Evolutionary conservation across 2,797 vertebrate species (phyloP), one percentile per base, ranked within the genome.

Genomic region (Sternarchorhynchus goeldii): DNA sequence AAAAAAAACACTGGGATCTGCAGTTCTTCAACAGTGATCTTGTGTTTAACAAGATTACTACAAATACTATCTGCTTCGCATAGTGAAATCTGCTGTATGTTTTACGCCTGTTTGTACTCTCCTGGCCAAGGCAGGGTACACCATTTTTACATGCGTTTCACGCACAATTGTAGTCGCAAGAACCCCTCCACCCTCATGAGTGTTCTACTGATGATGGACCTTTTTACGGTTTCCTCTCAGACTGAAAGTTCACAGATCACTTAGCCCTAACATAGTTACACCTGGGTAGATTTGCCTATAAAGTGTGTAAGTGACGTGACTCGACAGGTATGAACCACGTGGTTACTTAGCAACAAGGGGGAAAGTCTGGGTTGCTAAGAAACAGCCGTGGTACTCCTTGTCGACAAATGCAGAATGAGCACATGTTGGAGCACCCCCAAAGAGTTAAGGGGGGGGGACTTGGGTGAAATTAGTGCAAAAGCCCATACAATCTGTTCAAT

Each of bases 341-440:
- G 81, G 87, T 89, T 88, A 87, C 88, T 87, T 87, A 86, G 88
- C 86, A 88, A 90, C 88, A 86, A 81, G 82, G 68, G 67, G 64
- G 76, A 82, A 78, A 78, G 71, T 80, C 78, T 18, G 68, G 75
- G 88, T 90, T 90, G 88, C 88, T 89, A 88, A 85, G 87, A 82
- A 81, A 90, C 88, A 82, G 83, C 77, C 68, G 75, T 7, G 73
- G 80, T 83, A 81, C 85, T 77, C 73, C 59, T 80, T 77, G 74
- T 77, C 45, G 67, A 80, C 68, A 72, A 72, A 70, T 66, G 62
- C 80, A 70, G 80, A 56, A 71, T 82, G 79, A 79, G 62, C 84
- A 85, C 80, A 68, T 79, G 77, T 84, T 65, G 62, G 67, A 73
- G 66, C 25, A 66, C 34, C 36, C 36, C 64, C 17, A 56, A 17